Conservation (phyloP, 2,797 vertebrate species). For the Acanthurus leucopareius region DNA sequence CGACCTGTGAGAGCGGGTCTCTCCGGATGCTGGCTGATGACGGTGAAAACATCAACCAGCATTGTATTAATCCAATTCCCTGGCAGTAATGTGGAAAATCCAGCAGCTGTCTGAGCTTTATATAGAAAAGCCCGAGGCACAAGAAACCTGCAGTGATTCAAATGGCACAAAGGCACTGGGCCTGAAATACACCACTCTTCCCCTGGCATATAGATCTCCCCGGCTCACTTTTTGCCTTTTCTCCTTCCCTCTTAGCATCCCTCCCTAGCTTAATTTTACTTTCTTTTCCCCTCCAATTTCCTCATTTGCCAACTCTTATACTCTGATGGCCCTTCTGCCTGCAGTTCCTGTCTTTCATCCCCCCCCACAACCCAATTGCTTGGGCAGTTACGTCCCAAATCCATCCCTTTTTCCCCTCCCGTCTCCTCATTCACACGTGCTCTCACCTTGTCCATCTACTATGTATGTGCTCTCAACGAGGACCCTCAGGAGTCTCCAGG, state of each 20-base stretch:
- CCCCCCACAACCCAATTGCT: constrained; percentile 59
- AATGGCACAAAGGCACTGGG: constrained; percentile 73
- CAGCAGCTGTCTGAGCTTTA: constrained; percentile 81
- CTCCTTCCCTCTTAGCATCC: constrained; percentile 39
- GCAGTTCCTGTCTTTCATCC: constrained; percentile 68
- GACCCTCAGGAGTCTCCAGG: constrained; percentile 21
- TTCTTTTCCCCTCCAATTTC: constrained; percentile 55
- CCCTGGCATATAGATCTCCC: constrained; percentile 60
- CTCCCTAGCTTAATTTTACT: constrained; percentile 66
- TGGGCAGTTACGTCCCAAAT: constrained; percentile 55
- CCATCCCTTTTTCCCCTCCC: constrained; percentile 44
- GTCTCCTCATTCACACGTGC: constrained; percentile 25
- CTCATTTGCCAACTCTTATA: constrained; percentile 64
- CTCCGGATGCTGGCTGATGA: constrained; percentile 62
- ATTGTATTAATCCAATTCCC: constrained; percentile 78
- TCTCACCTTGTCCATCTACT: constrained; percentile 48
- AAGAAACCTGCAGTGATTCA: constrained; percentile 75
- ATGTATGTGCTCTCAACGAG: constrained; percentile 52
- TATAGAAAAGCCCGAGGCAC: constrained; percentile 74
- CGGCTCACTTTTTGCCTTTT: constrained; percentile 52
- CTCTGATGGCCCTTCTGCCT: constrained; percentile 57
- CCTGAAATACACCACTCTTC: constrained; percentile 69
- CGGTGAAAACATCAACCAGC: constrained; percentile 59
- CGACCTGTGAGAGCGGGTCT: constrained; percentile 66
- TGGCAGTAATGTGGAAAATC: constrained; percentile 77